A percentile compares a stretch with the other conserved stretches of the same genome.
Conservation (phyloP, 2,797 vertebrate species). For the Betta splendens region DNA sequence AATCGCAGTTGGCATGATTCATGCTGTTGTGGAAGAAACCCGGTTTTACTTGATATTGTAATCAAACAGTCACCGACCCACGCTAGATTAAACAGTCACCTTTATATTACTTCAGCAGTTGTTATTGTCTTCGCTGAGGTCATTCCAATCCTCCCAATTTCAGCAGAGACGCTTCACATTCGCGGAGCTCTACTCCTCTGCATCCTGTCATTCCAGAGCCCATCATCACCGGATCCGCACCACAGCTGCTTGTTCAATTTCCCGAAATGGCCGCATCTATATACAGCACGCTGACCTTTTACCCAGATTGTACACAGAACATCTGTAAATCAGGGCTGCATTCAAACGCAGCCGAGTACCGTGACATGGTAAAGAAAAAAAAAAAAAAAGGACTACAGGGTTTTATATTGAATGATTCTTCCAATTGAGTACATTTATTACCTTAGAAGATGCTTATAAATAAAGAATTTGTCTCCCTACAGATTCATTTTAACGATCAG, state of each 20-base stretch:
- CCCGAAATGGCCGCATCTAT: constrained; percentile 60
- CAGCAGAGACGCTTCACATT: too few species aligned
- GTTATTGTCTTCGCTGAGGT: neutral
- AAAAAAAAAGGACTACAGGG: constrained; percentile 23
- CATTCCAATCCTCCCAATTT: neutral
- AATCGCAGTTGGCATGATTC: neutral
- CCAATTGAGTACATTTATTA: constrained; percentile 16
- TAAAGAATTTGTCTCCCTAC: too few species aligned
- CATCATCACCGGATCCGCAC: constrained; percentile 34
- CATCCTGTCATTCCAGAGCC: neutral
- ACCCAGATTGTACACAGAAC: constrained; percentile 79
- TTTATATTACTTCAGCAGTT: neutral
- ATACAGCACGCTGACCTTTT: constrained; percentile 72
- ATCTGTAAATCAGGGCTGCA: constrained; percentile 73
- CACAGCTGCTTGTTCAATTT: constrained; percentile 70
- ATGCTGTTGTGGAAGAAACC: neutral
- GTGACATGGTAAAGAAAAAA: constrained; percentile 24
- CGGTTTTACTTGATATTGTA: constrained; percentile 3
- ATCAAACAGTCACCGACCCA: neutral
- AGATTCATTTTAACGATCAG: neutral
- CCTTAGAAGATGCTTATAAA: too few species aligned
- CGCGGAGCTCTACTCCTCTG: too few species aligned
- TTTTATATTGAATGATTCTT: neutral
- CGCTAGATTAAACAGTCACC: neutral
- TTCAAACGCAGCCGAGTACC: constrained; percentile 32